Conservation (phyloP, 2,888 invertebrate species). For the Epirrhoe tristata region DNA sequence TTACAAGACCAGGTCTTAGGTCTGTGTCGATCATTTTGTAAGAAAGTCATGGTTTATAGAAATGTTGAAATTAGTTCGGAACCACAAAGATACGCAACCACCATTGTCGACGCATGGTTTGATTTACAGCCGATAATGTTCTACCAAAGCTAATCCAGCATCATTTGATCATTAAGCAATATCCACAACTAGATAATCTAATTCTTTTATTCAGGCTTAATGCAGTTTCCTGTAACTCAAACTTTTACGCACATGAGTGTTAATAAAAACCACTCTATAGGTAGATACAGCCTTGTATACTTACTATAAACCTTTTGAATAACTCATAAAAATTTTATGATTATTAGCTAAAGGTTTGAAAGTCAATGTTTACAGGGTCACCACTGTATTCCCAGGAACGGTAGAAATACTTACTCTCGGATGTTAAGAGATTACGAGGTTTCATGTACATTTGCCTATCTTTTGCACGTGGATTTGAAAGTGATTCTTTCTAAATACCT, state of each 20-base stretch:
- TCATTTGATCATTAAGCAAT: background rate
- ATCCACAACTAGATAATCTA: no score
- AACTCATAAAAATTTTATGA: no score
- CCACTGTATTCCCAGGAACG: background rate
- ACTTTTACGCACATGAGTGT: no score
- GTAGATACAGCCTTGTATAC: no score
- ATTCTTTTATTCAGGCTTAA: no score
- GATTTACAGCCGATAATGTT: conserved; percentile 16
- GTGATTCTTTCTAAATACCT: no score
- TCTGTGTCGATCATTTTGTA: conserved; percentile 53
- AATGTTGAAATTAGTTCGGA: conserved; percentile 41
- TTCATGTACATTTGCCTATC: no score
- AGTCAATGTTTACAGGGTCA: background rate
- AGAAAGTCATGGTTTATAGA: conserved; percentile 51
- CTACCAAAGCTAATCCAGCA: conserved; percentile 11
- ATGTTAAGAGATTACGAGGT: background rate
- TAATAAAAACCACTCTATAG: no score
- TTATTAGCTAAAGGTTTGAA: background rate
- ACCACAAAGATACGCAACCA: conserved; percentile 32
- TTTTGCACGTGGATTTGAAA: no score
- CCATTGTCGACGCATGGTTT: conserved; percentile 24
- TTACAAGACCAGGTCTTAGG: conserved; percentile 48
- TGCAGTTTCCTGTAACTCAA: no score
- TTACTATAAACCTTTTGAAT: background rate
- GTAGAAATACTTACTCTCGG: background rate